These are phyloP conservation scores for Acrossocheilus fasciatus DNA, from an alignment of 2,797 vertebrate species.

Conservation along the genomic window DNA sequence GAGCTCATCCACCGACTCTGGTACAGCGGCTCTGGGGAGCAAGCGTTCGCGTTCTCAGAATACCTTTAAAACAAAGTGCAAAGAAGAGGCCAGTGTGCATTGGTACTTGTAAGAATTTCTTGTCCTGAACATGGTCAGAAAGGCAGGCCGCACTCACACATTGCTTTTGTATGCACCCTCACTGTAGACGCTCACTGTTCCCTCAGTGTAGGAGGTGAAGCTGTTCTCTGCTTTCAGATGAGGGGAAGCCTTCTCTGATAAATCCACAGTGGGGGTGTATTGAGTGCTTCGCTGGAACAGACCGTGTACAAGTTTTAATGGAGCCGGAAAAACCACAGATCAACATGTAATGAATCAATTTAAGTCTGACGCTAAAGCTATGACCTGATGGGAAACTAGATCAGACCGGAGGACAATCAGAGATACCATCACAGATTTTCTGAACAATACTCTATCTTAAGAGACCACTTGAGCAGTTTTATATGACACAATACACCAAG, in stretches of 20 bases:
- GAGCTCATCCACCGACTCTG: constrained; percentile 61
- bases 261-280: constrained; percentile 78
- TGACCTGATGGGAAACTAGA: constrained; percentile 10
- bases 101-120: background rate
- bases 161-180: constrained; percentile 65
- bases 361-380: background rate
- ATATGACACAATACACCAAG: constrained; percentile 5
- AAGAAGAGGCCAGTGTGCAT: background rate
- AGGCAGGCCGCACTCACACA: constrained; percentile 67
- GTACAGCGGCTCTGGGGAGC: constrained; percentile 53
- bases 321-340: background rate
- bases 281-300: constrained; percentile 75
- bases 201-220: constrained; percentile 66
- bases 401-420: background rate
- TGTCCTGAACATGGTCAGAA: constrained; percentile 44
- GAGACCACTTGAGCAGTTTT: constrained; percentile 31
- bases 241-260: constrained; percentile 78
- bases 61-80: constrained; percentile 44
- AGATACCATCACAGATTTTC: constrained; percentile 18
- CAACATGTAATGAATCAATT: background rate
- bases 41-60: constrained; percentile 50
- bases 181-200: constrained; percentile 67
- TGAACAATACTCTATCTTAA: constrained; percentile 37
- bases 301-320: constrained; percentile 10
- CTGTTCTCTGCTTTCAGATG: constrained; percentile 69